These are phyloP conservation scores for Zelostemma sp. DNA, from an alignment of 1,140 invertebrate species.

Conservation along the genomic window DNA sequence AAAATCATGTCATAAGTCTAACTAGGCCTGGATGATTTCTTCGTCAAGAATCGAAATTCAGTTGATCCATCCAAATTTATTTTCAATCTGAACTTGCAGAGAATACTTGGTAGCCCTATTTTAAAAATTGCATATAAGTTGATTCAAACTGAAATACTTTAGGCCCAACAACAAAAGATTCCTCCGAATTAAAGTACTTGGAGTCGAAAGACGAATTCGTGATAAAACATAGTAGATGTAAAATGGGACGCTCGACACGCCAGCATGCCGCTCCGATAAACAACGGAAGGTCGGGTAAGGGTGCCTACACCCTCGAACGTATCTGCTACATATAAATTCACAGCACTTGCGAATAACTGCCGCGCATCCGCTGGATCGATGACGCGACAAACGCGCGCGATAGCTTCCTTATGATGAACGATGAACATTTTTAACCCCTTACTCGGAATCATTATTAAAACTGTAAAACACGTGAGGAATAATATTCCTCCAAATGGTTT, in stretches of 20 bases:
- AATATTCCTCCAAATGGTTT: too few relatives aligned
- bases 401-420: conserved; percentile 27
- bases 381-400: conserved; percentile 50
- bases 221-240: conserved; percentile 9
- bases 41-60: too few relatives aligned
- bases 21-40: too few relatives aligned
- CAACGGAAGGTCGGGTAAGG: conserved; percentile 54
- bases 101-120: too few relatives aligned
- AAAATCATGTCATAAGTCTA: too few relatives aligned
- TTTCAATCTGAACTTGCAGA: too few relatives aligned
- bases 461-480: not conserved
- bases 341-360: conserved; percentile 63
- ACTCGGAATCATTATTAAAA: not conserved
- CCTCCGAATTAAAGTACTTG: not conserved
- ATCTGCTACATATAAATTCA: conserved; percentile 59
- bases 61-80: too few relatives aligned
- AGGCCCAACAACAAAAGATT: too few relatives aligned
- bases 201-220: not conserved
- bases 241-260: conserved; percentile 51
- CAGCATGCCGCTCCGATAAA: conserved; percentile 59
- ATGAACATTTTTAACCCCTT: not conserved
- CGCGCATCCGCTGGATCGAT: conserved; percentile 55
- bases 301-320: conserved; percentile 37
- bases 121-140: too few relatives aligned
- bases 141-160: too few relatives aligned